Evolutionary conservation across 1,140 invertebrate genomes (phyloP).

Genomic region (Cydia splendana): DNA sequence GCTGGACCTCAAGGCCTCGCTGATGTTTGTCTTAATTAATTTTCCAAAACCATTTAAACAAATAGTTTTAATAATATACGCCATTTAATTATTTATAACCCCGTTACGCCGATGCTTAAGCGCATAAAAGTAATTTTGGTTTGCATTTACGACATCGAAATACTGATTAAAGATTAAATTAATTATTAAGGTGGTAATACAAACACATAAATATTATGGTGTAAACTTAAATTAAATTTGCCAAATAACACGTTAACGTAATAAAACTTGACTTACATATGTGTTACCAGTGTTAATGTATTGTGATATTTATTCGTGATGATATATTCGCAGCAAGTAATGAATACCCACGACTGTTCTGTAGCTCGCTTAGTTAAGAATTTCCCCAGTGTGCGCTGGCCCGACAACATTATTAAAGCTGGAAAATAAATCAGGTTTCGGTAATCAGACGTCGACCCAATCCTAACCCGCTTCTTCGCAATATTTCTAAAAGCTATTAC

Average conservation of each 20-base stretch:
- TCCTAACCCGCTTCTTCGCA: constrained; percentile 72
- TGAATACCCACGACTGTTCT: too few species aligned
- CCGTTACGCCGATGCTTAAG: neutral
- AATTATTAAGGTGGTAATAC: neutral
- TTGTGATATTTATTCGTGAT: too few species aligned
- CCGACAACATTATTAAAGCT: constrained; percentile 31
- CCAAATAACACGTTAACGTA: too few species aligned
- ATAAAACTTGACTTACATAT: too few species aligned
- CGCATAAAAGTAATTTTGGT: constrained; percentile 1
- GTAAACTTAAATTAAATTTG: too few species aligned
- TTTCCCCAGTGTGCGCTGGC: neutral
- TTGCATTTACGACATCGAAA: constrained; percentile 3
- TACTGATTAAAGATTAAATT: neutral
- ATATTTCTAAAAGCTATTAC: constrained; percentile 79
- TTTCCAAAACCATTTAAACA: constrained; percentile 33
- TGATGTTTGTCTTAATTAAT: constrained; percentile 33
- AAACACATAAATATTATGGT: neutral
- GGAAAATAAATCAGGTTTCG: constrained; percentile 78
- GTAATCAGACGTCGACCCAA: constrained; percentile 74
- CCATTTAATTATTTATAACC: constrained; percentile 27
- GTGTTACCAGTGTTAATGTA: too few species aligned
- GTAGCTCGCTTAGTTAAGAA: neutral
- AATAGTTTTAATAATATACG: constrained; percentile 24
- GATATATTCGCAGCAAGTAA: too few species aligned
- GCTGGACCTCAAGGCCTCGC: constrained; percentile 21